A percentile compares a stretch with the other conserved stretches of the same genome.
Conservation (phyloP, 2,797 vertebrate species). For the Sebastolobus altivelis region DNA sequence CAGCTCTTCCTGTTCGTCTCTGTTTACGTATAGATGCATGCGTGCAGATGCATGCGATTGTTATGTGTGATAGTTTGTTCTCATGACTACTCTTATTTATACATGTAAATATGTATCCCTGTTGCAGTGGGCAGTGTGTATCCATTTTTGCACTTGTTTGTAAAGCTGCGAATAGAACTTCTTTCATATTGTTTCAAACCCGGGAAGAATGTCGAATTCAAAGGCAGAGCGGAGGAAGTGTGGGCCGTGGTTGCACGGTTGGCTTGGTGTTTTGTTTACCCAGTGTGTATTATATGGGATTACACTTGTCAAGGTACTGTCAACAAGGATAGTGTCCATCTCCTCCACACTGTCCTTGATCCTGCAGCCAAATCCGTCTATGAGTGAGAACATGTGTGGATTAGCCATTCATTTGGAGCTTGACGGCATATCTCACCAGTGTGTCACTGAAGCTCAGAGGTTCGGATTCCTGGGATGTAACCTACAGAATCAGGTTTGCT, state of each 20-base stretch:
- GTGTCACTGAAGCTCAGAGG: constrained; percentile 64
- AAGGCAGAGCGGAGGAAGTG: constrained; percentile 79
- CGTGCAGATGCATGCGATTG: constrained; percentile 50
- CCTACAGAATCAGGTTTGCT: constrained; percentile 69
- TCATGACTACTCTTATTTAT: constrained; percentile 54
- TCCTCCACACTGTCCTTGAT: constrained; percentile 84
- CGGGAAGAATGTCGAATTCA: constrained; percentile 77
- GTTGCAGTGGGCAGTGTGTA: constrained; percentile 40
- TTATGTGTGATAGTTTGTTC: constrained; percentile 58
- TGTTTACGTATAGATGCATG: constrained; percentile 51
- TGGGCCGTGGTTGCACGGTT: constrained; percentile 80
- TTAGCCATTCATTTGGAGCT: constrained; percentile 72
- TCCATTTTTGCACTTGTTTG: constrained; percentile 77
- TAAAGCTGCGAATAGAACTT: constrained; percentile 63
- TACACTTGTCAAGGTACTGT: constrained; percentile 88
- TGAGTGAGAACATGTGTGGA: constrained; percentile 87
- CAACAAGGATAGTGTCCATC: constrained; percentile 87
- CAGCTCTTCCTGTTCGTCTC: constrained; percentile 23
- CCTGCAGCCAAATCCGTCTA: constrained; percentile 77
- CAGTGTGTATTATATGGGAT: constrained; percentile 82
- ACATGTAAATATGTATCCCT: constrained; percentile 53
- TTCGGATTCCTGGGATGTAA: constrained; percentile 69
- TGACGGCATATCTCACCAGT: constrained; percentile 69
- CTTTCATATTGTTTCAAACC: constrained; percentile 80
- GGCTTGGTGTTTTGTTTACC: constrained; percentile 84